Evolutionary conservation across 2,113 vertebrate genomes (phyloP).

Genomic region (Phocoena sinus): DNA sequence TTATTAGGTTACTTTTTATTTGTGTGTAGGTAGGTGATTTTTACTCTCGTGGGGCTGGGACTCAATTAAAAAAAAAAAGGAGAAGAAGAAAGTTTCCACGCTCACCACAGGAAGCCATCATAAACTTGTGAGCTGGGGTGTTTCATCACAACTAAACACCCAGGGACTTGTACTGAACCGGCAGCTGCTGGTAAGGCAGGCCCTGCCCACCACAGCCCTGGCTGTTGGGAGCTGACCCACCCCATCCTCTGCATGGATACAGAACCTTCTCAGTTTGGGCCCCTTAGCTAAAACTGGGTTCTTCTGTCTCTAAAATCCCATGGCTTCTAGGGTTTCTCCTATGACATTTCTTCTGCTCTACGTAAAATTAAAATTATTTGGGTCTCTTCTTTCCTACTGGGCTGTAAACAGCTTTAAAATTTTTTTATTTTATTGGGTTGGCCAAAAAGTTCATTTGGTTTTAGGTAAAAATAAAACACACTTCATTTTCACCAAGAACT

Average conservation of each 20-base stretch:
- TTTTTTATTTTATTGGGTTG: too few species aligned
- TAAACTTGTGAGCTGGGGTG: not conserved
- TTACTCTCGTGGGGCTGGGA: not conserved
- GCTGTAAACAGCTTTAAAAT: not conserved
- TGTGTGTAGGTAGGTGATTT: constrained; percentile 8
- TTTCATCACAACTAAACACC: not conserved
- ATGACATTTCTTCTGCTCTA: not conserved
- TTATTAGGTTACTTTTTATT: constrained; percentile 61
- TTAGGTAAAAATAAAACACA: too few species aligned
- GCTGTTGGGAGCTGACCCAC: not conserved
- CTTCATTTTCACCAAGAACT: too few species aligned
- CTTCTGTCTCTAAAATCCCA: not conserved
- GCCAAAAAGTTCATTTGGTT: too few species aligned
- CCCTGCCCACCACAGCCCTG: not conserved
- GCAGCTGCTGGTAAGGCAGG: not conserved
- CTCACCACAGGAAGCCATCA: not conserved
- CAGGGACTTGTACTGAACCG: not conserved
- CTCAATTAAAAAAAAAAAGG: not conserved
- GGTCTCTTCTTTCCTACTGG: not conserved
- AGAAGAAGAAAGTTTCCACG: not conserved
- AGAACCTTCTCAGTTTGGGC: not conserved
- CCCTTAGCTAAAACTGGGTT: not conserved
- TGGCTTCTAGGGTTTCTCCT: not conserved
- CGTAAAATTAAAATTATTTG: not conserved
- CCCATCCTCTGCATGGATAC: not conserved